Base-by-base conservation (phyloP, 1,140 invertebrate genomes). In the Drosophila equinoxialis region DNA sequence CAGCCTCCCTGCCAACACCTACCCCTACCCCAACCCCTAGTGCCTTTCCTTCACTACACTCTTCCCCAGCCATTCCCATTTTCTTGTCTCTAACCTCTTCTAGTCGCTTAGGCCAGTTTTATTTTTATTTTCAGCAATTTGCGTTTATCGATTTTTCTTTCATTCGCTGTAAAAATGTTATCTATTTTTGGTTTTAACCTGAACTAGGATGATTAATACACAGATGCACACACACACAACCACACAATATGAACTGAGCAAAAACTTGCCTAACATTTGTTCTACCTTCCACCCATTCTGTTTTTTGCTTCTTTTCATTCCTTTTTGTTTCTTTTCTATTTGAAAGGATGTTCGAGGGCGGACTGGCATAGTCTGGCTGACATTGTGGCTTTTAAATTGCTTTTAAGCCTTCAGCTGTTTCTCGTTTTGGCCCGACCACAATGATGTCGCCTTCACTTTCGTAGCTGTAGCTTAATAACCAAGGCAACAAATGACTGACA, bases 371-470 rank as follows among this genome's bases (percentile, higher is more conserved):
- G 14, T 17, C 42, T 45, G 42, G 42, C 45, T 78, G 79, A 81
- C 79, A 78, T 77, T 83, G 81, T 72, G 81, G 81, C 74, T 83
- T 73, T 80, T 70, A 84, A 84, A 83, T 84, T 83, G 81, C 81
- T 84, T 84, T 77, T 79, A 20, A 23, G 45, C 45, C 68, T 84
- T 64, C 51, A 65, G 71, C 26, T 42, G 3, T 30, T 39, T 7
- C 30, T 17, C 23, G 39, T 48, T 48, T 37, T 54, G 71, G 30
- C 45, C 42, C 48, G 64, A 76, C 71, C 71, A 48, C 70, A 68
- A 45, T 62, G 60, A 59, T 62, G 57, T 41, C 54, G 57, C 63
- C 64, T 58, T 42, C 65, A 57, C 72, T 54, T 71, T 62, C 62
- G 6, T 30, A 10, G 37, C 65, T 48, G 59, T 73, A 72, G 76